Evolutionary conservation across 2,113 vertebrate genomes (phyloP).

Genomic region (Struthidea cinerea): DNA sequence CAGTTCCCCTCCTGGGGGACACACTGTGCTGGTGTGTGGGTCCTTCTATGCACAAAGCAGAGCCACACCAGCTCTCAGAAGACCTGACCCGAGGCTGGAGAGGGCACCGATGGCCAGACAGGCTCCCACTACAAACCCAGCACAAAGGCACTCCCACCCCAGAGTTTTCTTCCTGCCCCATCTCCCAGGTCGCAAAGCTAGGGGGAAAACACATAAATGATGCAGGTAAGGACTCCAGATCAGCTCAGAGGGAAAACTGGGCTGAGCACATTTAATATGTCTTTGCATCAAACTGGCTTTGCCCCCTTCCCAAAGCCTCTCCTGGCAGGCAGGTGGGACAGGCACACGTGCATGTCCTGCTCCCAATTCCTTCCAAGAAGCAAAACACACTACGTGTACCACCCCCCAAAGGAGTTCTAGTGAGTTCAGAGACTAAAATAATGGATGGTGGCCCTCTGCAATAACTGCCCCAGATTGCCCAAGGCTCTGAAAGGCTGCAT

Average conservation of each 20-base stretch:
- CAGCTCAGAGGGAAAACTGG: background rate
- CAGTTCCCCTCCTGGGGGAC: background rate
- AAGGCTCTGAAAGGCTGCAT: background rate
- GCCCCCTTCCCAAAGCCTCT: background rate
- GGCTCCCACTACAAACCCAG: background rate
- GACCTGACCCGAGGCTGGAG: background rate
- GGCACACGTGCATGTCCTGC: fast-evolving
- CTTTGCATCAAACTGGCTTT: background rate
- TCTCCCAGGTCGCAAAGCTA: background rate
- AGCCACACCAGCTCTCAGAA: background rate
- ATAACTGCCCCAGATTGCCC: background rate
- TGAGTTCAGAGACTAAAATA: background rate
- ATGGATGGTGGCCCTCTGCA: background rate
- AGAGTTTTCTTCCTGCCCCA: background rate
- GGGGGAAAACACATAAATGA: background rate
- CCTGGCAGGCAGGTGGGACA: background rate
- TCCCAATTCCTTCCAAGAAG: background rate
- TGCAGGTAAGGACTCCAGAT: background rate
- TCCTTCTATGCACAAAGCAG: background rate
- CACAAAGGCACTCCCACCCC: fast-evolving
- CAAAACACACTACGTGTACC: background rate
- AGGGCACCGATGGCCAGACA: fast-evolving
- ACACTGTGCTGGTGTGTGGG: fast-evolving
- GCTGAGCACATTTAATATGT: fast-evolving
- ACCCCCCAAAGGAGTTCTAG: background rate